A percentile compares a stretch with the other conserved stretches of the same genome.
Conservation (phyloP, 2,113 vertebrate genomes). For the Melanerpes formicivorus region DNA sequence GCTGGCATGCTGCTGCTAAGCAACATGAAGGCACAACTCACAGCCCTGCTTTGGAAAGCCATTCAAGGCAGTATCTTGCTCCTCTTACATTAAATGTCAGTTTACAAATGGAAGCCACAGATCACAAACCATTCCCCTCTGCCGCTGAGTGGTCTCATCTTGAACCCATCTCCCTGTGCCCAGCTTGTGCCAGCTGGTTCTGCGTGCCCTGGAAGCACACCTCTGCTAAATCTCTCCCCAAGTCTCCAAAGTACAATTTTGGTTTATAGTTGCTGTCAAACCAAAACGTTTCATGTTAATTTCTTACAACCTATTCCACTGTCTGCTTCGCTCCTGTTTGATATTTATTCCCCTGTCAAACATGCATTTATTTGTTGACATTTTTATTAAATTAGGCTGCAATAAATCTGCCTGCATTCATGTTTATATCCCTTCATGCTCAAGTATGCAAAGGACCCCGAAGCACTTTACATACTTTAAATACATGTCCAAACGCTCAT, state of each 20-base stretch:
- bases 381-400: constrained; percentile 74
- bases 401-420: constrained; percentile 66
- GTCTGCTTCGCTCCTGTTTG: constrained; percentile 47
- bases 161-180: neutral
- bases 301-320: constrained; percentile 71
- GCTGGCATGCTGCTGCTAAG: constrained; percentile 38
- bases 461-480: constrained; percentile 45
- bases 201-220: neutral
- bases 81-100: neutral
- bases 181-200: neutral
- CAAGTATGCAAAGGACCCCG: constrained; percentile 29
- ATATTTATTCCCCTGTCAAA: constrained; percentile 77
- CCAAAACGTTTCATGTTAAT: constrained; percentile 73
- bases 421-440: constrained; percentile 50
- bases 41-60: neutral
- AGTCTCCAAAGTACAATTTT: constrained; percentile 69
- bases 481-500: neutral
- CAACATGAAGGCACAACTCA: neutral
- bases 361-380: constrained; percentile 71
- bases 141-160: neutral
- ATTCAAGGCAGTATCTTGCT: neutral
- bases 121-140: neutral
- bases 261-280: constrained; percentile 73
- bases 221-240: constrained; percentile 58
- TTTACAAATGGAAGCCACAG: constrained; percentile 27